phyloP scores from a whole-genome alignment of 2,797 vertebrate genomes.

The Typhlichthys eigenmanni region DNA sequence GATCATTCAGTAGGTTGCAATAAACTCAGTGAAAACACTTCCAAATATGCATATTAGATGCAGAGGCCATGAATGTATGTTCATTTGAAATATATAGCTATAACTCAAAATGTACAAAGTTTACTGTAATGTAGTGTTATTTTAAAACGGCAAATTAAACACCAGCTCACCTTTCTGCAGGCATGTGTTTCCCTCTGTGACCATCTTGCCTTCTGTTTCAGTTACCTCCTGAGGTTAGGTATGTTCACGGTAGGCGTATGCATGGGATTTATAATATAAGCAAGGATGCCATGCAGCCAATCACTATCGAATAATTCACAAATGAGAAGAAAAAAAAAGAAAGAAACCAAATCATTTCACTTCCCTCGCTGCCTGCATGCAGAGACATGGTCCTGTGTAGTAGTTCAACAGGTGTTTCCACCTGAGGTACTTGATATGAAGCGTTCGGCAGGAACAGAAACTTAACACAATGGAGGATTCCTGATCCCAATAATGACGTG shows the following conservation, averaged over 20 bases:
- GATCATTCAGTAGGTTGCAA: no score
- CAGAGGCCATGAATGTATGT: neutral
- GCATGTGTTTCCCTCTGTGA: constrained; percentile 30
- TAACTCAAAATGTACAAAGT: neutral
- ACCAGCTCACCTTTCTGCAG: constrained; percentile 41
- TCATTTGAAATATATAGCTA: neutral
- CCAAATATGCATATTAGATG: no score
- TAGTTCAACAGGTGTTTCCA: constrained; percentile 7
- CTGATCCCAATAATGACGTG: constrained; percentile 9
- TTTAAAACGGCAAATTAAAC: neutral
- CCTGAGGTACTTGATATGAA: neutral
- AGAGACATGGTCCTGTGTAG: constrained; percentile 32
- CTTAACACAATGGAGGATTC: constrained; percentile 3
- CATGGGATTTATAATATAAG: constrained; percentile 51
- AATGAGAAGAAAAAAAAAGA: constrained; percentile 11
- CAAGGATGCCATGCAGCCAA: constrained; percentile 26
- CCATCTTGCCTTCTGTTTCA: constrained; percentile 48
- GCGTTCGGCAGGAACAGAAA: constrained; percentile 3
- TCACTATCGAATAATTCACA: constrained; percentile 19
- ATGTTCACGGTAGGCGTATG: neutral
- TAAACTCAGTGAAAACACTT: no score
- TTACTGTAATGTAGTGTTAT: neutral
- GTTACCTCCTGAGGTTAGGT: constrained; percentile 6
- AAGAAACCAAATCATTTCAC: neutral
- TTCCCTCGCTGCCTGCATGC: constrained; percentile 48